Base-by-base conservation (phyloP, 2,113 vertebrate genomes). In the Chaetodon trifascialis region DNA sequence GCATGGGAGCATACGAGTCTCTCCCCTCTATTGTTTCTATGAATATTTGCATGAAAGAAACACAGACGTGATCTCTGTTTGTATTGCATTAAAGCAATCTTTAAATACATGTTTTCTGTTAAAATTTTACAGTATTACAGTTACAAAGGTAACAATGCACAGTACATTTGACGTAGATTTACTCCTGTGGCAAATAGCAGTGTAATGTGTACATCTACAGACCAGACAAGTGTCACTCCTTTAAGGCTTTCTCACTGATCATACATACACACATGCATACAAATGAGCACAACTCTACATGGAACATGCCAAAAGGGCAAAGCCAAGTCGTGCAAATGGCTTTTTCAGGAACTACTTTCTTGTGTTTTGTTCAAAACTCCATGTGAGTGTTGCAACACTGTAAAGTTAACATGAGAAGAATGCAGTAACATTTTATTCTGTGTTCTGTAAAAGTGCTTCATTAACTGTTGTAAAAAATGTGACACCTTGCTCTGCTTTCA, bases 91-190 rank as follows among this genome's bases (percentile, higher is more conserved):
- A 4, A n/a, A 64, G 47, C 9, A 44, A 34, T n/a, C 8, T 67
- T 84, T 71, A 84, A 84, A 73, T 69, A 76, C 10, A 71, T 23
- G 30, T 47, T 30, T 17, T 68, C 3, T 55, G 8, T 63, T n/a
- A 30, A 30, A 3, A 56, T 42, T 34, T 54, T 55, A 19, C 51
- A 58, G 34, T 7, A 7, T 86, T 71, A 67, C 63, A 69, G 23
- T 75, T 58, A 38, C 38, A 86, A 42, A 81, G 49, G 71, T 56
- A 40, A 74, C 14, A 64, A 64, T 44, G 55, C 49, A 73, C 64
- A 84, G 54, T 40, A 69, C 3, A 75, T 65, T 64, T 87, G 63
- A 49, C 55, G 40, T 65, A 54, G 7, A 51, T 63, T 58, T 64
- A 69, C 44, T 75, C 5, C 9, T 47, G 8, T 59, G 42, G 66